Conservation (phyloP, 2,113 vertebrate genomes). For the Brachirus orientalis region DNA sequence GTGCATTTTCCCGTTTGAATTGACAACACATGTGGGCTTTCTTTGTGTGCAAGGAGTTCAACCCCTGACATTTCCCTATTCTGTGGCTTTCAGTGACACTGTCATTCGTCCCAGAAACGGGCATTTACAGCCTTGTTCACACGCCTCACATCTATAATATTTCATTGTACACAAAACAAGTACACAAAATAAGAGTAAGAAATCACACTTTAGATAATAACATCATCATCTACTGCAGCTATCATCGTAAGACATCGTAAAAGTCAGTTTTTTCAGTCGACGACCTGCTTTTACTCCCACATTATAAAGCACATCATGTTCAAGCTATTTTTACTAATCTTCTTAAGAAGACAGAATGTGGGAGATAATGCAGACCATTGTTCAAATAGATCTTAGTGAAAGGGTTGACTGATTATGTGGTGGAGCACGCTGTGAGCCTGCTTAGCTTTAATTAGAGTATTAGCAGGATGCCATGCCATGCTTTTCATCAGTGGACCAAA, state of each 20-base stretch:
- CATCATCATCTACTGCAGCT: constrained; percentile 5
- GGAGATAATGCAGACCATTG: constrained; percentile 46
- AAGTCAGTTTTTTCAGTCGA: neutral
- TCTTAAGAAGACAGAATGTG: constrained; percentile 31
- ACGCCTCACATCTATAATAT: neutral
- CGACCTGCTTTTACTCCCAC: neutral
- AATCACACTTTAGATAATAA: constrained; percentile 16
- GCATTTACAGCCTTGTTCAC: neutral
- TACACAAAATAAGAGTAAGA: constrained; percentile 17
- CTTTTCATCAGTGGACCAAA: constrained; percentile 60
- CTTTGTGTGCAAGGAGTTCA: constrained; percentile 44
- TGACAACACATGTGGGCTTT: constrained; percentile 49
- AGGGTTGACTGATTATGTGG: constrained; percentile 50
- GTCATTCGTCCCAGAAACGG: neutral
- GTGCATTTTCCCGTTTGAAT: constrained; percentile 56
- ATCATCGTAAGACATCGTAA: too few relatives aligned
- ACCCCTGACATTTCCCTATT: neutral
- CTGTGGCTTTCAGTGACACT: constrained; percentile 10
- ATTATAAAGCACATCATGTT: constrained; percentile 32
- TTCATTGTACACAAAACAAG: constrained; percentile 6
- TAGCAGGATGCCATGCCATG: constrained; percentile 61
- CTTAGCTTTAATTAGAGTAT: constrained; percentile 71
- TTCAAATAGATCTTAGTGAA: constrained; percentile 43
- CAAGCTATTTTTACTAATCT: constrained; percentile 45
- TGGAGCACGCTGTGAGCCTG: constrained; percentile 59